Base-by-base conservation (phyloP, 2,888 invertebrate species). In the Allygus modestus region DNA sequence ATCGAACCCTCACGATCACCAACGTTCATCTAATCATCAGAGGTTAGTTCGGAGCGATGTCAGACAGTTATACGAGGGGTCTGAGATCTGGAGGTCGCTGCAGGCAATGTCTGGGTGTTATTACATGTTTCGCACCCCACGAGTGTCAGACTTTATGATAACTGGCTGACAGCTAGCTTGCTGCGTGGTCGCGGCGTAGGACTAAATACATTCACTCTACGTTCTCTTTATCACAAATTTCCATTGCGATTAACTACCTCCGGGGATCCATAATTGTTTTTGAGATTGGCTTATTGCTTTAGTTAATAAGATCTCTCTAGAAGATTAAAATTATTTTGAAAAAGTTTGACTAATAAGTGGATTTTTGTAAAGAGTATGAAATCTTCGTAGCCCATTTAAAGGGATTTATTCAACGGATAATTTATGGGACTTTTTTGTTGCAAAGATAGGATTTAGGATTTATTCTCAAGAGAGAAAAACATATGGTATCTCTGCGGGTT, bases 61-160 rank as follows among this genome's bases (percentile, higher is more conserved):
- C 54, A 20, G 54, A 1, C 54, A 23, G 54, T 23, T 20, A 7
- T 2, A 17, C 2, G 46, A 46, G 37, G 5, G 37, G 37, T 7
- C 37, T 9, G 37, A 37, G 9, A 7, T 37, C 37, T 37, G 37
- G 37, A 37, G 9, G 37, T 37, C 37, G 28, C 65, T 31, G 28
- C 12, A 31, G 65, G 65, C 65, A 65, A 12, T 12, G 15, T 54
- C 15, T 65, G 65, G 11, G 31, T 65, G 65, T 65, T 65, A 65
- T 65, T 65, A 65, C 31, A 65, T 31, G 65, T 65, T 65, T 65
- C 26, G 12, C 65, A 17, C 65, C 31, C 65, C 31, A 65, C 65
- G 7, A 12, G 17, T 65, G 65, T 54, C 54, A 54, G 23, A 23
- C 2, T 23, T 20, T 65, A 65, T 65, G 65, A 65, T 31, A 65